Evolutionary conservation across 1,140 invertebrate species (phyloP).

Genomic region (Drosophila kepulauana): DNA sequence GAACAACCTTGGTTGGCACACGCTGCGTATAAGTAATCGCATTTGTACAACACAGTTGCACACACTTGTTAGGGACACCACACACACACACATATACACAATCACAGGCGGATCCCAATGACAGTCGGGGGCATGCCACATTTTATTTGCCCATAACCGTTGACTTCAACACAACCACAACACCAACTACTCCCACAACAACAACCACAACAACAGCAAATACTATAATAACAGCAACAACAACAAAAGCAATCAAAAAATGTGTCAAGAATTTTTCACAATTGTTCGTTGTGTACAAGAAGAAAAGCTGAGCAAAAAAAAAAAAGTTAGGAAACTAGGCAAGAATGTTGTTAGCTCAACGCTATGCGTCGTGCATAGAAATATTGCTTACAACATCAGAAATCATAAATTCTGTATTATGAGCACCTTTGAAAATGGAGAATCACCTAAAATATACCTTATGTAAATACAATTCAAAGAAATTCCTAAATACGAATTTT

Average conservation of each 20-base stretch:
- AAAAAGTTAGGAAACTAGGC: not conserved
- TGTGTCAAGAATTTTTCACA: slow-evolving; percentile 54
- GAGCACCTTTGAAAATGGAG: not conserved
- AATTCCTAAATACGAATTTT: too few species aligned
- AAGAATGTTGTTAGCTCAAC: not conserved
- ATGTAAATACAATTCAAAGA: too few species aligned
- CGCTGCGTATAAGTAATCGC: slow-evolving; percentile 75
- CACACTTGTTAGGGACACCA: slow-evolving; percentile 64
- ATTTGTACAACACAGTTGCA: slow-evolving; percentile 69
- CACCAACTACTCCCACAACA: slow-evolving; percentile 19
- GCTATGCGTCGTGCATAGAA: not conserved
- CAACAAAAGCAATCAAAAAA: slow-evolving; percentile 38
- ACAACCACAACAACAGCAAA: slow-evolving; percentile 34
- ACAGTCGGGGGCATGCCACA: slow-evolving; percentile 38
- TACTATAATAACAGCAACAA: slow-evolving; percentile 17
- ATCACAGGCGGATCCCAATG: not conserved
- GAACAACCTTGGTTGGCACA: slow-evolving; percentile 44
- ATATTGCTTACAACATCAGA: not conserved
- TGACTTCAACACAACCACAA: slow-evolving; percentile 72
- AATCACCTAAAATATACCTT: too few species aligned
- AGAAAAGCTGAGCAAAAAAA: not conserved
- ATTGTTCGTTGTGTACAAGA: not conserved
- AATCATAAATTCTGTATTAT: not conserved
- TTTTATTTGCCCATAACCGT: slow-evolving; percentile 69
- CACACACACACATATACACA: too few species aligned